Base-by-base conservation (phyloP, 2,113 vertebrate genomes). In the Ceyx margarethae region DNA sequence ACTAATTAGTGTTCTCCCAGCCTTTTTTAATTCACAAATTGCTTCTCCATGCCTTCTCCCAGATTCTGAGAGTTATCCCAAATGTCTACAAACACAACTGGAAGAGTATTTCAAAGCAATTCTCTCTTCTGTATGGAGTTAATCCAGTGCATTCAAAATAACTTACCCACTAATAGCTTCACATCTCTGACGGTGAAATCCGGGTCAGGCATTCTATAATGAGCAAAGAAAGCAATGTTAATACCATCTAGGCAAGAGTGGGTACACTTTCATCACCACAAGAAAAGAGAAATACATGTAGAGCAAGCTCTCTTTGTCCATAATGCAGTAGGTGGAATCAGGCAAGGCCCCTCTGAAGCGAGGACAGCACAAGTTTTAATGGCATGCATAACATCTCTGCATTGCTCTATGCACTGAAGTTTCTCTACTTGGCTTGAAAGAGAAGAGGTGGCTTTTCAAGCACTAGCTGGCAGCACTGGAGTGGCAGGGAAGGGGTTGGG, bases 101-200 rank as follows among this genome's bases (percentile, higher is more conserved):
- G 92, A 84, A 81, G 85, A 91, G 85, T 93, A 87, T 95, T 96
- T 95, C 83, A 95, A 92, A 94, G 94, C 92, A 92, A 83, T 83
- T 92, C 89, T 64, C 20, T 83, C 23, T 83, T 91, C 87, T 93
- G 88, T 91, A 81, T 66, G 67, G 92, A 93, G 80, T 92, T 93
- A 89, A 92, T 94, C 78, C 76, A 83, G 35, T 19, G 87, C 89
- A 95, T 87, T 86, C 85, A 90, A 67, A 87, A 92, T 75, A 85
- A 98, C 99, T 99, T 98, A 99, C 99, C 99, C 95, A 99, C 99
- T 81, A 99, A 97, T 86, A 98, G 98, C 97, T 99, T 99, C 96
- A 99, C 98, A 64, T 99, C 99, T 94, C 98, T 98, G 61, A 99
- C 98, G 35, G 98, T 98, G 93, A 99, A 99, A 93, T 99, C 98